Conservation (phyloP, 2,888 invertebrate species). For the Coelopa pilipes region DNA sequence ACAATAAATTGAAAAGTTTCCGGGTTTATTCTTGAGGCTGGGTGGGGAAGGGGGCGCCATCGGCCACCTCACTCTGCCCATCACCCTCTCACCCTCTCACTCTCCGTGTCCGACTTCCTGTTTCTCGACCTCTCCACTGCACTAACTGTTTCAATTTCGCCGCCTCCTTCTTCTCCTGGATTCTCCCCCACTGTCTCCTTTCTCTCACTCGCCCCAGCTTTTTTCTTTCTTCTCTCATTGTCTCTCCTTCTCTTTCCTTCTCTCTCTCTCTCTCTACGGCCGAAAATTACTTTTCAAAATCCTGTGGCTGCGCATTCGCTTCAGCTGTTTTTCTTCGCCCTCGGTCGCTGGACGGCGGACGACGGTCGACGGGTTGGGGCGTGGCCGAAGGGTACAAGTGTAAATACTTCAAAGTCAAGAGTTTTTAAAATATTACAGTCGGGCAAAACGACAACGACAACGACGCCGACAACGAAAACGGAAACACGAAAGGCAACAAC, state of each 20-base stretch:
- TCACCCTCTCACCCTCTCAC: neutral
- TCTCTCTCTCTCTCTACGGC: neutral
- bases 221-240: conserved; percentile 20
- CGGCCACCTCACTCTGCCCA: too few species aligned
- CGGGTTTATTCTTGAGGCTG: conserved; percentile 47
- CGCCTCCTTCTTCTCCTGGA: too few species aligned
- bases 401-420: conserved; percentile 34
- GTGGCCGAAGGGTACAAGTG: conserved; percentile 7
- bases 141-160: too few species aligned
- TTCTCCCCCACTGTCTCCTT: too few species aligned
- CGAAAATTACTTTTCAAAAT: conserved; percentile 26
- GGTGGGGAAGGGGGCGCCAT: neutral
- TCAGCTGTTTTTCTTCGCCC: neutral
- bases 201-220: conserved; percentile 27
- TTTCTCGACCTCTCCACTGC: too few species aligned
- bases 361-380: too few species aligned
- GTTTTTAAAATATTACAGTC: conserved; percentile 23
- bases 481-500: neutral
- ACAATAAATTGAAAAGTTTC: conserved; percentile 62
- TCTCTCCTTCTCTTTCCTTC: conserved; percentile 5
- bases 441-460: neutral
- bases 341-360: too few species aligned
- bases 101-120: too few species aligned
- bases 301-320: conserved; percentile 8
- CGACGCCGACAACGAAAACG: conserved; percentile 7